These are phyloP conservation scores for Crypturellus tataupa DNA, from an alignment of 2,797 vertebrate species.

Conservation along the genomic window DNA sequence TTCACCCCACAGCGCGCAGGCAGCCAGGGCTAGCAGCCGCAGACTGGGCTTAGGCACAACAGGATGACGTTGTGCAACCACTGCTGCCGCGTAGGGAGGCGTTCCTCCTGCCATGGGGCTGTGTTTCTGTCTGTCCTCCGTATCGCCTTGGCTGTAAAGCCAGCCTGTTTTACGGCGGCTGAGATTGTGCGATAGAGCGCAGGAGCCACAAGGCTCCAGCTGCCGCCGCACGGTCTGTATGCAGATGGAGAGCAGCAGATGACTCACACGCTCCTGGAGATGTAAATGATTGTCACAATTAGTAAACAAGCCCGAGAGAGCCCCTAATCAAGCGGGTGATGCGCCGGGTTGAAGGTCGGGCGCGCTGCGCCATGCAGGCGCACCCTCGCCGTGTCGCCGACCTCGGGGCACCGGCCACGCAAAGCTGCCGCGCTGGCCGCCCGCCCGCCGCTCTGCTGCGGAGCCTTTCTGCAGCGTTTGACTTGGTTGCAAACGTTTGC, in stretches of 20 bases:
- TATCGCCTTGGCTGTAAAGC: conserved; percentile 16
- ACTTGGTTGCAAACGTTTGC: conserved; percentile 28
- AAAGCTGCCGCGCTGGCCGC: not conserved
- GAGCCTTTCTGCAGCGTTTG: not conserved
- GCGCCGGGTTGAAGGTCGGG: conserved; percentile 10
- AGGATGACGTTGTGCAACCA: conserved; percentile 53
- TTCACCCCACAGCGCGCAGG: not conserved
- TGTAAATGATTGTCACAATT: conserved; percentile 44
- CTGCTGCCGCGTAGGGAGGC: conserved; percentile 16
- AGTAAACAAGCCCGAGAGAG: conserved; percentile 50
- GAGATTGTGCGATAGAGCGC: conserved; percentile 12
- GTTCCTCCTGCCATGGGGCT: not conserved
- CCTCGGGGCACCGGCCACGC: not conserved
- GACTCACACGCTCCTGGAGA: conserved; percentile 18
- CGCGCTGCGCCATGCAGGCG: not conserved
- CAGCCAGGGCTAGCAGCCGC: conserved; percentile 32
- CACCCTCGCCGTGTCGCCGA: not conserved
- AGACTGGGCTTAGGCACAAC: conserved; percentile 27
- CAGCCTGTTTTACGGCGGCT: conserved; percentile 28
- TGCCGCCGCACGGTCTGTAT: conserved; percentile 46
- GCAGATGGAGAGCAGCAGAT: conserved; percentile 35
- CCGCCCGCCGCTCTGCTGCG: not conserved
- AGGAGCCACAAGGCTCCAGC: not conserved
- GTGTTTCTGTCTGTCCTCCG: not conserved
- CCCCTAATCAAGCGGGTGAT: not conserved